These are phyloP conservation scores for Balaeniceps rex DNA, from an alignment of 2,113 vertebrate genomes.

Conservation along the genomic window DNA sequence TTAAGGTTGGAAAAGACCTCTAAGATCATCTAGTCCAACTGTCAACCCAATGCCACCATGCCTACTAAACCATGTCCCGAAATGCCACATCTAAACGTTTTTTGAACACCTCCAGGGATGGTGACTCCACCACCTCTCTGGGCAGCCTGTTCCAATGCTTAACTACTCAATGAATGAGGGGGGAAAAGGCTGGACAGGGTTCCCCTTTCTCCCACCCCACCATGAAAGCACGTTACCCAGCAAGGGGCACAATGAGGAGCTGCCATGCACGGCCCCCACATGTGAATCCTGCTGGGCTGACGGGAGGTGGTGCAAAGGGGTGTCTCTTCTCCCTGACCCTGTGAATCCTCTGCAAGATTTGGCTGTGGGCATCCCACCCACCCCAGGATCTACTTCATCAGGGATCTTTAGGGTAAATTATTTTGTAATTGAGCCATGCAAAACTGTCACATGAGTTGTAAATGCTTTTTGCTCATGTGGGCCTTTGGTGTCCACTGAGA, in stretches of 20 bases:
- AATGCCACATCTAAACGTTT: no score
- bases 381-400: neutral
- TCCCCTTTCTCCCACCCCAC: neutral
- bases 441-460: neutral
- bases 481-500: neutral
- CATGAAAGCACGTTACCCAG: neutral
- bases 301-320: neutral
- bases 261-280: fast-evolving
- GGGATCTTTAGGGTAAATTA: neutral
- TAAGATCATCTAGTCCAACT: no score
- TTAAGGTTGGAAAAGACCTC: no score
- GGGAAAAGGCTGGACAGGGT: neutral
- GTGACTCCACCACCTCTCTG: no score
- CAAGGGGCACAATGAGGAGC: neutral
- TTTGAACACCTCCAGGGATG: no score
- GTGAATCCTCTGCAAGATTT: neutral
- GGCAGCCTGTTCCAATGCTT: no score
- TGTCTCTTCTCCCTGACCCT: neutral
- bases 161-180: no score
- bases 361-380: neutral
- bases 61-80: no score
- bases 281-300: neutral
- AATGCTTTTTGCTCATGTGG: neutral
- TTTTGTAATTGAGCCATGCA: neutral
- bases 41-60: no score